Conservation (phyloP, 2,113 vertebrate species). For the Hypanus sabinus region DNA sequence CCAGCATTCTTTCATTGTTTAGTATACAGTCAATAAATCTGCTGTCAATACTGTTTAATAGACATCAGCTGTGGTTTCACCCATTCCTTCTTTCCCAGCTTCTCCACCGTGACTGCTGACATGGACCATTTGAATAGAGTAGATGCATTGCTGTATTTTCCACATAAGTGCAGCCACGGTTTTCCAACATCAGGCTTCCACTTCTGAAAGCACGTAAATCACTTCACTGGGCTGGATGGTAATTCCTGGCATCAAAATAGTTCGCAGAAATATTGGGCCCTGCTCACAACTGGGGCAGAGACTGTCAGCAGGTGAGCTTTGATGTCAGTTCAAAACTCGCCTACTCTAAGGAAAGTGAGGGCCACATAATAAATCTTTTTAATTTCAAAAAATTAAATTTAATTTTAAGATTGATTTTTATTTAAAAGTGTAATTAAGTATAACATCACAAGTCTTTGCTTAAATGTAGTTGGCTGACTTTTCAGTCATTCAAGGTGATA, state of each 20-base stretch:
- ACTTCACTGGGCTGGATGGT: not conserved
- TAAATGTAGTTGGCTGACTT: not conserved
- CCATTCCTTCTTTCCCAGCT: not conserved
- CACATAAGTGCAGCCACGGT: not conserved
- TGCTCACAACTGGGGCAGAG: too few species aligned
- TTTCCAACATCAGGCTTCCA: not conserved
- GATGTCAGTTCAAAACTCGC: not conserved
- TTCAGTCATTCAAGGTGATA: not conserved
- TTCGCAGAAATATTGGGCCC: not conserved
- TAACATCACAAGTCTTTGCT: not conserved
- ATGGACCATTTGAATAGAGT: not conserved
- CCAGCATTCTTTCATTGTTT: constrained; percentile 14
- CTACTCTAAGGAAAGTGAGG: not conserved
- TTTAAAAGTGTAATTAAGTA: too few species aligned
- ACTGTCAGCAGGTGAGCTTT: not conserved
- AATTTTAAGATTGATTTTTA: too few species aligned
- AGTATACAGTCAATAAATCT: constrained; percentile 8
- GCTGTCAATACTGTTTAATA: not conserved
- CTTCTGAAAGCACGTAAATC: not conserved
- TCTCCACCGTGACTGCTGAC: not conserved
- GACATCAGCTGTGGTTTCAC: not conserved
- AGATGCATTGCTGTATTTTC: not conserved
- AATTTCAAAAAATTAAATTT: too few species aligned
- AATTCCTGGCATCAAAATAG: not conserved
- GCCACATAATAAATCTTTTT: too few species aligned